A percentile compares a stretch with the other conserved stretches of the same genome.
phyloP scores from a whole-genome alignment of 1,140 invertebrate species.

The Zaprionus nigranus region DNA sequence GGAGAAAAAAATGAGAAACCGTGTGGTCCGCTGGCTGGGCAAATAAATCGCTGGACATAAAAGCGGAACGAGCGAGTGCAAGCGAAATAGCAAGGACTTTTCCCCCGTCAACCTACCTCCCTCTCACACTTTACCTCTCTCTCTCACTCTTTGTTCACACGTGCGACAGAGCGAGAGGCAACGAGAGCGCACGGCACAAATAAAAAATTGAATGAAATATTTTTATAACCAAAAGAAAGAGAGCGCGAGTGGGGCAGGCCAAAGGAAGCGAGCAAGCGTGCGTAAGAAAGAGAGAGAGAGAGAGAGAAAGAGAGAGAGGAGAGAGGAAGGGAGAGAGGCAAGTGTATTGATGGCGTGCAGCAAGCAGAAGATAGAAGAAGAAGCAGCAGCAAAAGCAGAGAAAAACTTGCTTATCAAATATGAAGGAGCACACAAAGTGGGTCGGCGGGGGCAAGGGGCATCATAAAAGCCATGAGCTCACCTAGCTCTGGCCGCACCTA shows the following conservation, averaged over 20 bases:
- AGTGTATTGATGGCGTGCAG: constrained; percentile 78
- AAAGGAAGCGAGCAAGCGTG: constrained; percentile 9
- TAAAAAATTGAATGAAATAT: constrained; percentile 83
- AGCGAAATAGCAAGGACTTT: constrained; percentile 43
- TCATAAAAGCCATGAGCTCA: constrained; percentile 80
- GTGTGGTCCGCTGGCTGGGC: constrained; percentile 64
- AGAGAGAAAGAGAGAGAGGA: not conserved
- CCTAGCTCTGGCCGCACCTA: constrained; percentile 53
- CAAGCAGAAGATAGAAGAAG: constrained; percentile 52
- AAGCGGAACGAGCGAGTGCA: constrained; percentile 43
- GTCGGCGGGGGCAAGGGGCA: constrained; percentile 42
- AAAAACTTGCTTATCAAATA: constrained; percentile 78
- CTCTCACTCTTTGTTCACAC: constrained; percentile 12
- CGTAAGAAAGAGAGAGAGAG: constrained; percentile 12
- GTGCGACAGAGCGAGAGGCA: constrained; percentile 36
- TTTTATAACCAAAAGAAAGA: constrained; percentile 71
- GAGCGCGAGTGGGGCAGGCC: constrained; percentile 5
- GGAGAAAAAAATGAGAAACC: constrained; percentile 73
- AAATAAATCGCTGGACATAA: constrained; percentile 80
- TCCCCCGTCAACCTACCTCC: not conserved
- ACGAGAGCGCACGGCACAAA: constrained; percentile 51
- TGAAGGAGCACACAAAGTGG: constrained; percentile 74
- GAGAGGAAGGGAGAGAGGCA: constrained; percentile 22
- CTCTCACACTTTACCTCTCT: not conserved
- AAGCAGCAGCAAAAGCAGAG: constrained; percentile 38